Evolutionary conservation across 2,888 invertebrate species (phyloP), one percentile per base, ranked within the genome.

Genomic region (Toxonevra muliebris): DNA sequence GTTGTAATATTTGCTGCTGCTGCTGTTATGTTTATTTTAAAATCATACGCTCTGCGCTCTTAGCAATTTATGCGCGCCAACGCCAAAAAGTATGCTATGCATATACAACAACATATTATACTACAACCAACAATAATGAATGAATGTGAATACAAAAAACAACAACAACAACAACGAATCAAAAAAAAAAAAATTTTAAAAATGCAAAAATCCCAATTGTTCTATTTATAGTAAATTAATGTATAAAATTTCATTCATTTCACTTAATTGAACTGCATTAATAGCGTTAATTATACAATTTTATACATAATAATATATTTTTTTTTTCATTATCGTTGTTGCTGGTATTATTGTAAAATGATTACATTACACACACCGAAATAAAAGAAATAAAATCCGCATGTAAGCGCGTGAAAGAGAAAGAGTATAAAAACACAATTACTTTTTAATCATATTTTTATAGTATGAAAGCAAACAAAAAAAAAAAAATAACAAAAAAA

Each of bases 221-320:
- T 15, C 20, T 30, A 53, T 40, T 13, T 15, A 12, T 11, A 30
- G 7, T 20, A 54, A 54, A 17, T 20, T 20, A 30, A 30, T 30
- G 53, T 63, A 63, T 65, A 17, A 59, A 65, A 65, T 65, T 65
- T 65, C 60, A 66, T 43, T 58, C 59, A 52, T 52, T 66, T 66
- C 69, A 71, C 72, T 69, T 74, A 77, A 77, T 77, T 78, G 72
- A 74, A 71, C 69, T 58, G 61, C 73, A 72, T 73, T 55, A 71
- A 65, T 61, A 60, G 63, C 59, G 68, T 71, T 78, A 71, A 65
- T 65, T 58, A 52, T 52, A 59, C 52, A 65, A 65, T 65, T 65
- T 58, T 65, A 52, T 4, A 3, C 30, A 30, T 30, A 30, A 30
- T 30, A 30, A 30, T 30, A 30, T 30, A 4, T 30, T 30, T 30